These are phyloP conservation scores for Gymnodraco acuticeps DNA, from an alignment of 2,797 vertebrate genomes.

Conservation along the genomic window DNA sequence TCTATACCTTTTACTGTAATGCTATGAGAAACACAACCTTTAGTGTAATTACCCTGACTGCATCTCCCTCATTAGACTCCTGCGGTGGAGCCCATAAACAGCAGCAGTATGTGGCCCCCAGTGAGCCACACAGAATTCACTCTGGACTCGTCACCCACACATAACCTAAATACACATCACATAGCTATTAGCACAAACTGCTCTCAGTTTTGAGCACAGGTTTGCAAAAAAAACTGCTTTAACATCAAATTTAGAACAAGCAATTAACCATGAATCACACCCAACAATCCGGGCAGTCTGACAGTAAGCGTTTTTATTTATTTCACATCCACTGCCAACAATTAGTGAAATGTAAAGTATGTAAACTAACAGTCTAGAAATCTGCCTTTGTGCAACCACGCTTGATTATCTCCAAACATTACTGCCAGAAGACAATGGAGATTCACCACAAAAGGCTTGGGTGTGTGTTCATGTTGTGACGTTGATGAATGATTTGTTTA, in stretches of 20 bases:
- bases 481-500: conserved; percentile 67
- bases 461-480: conserved; percentile 12
- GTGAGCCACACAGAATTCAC: conserved; percentile 47
- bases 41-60: conserved; percentile 73
- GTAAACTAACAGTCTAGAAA: not conserved
- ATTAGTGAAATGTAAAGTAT: not conserved
- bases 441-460: not conserved
- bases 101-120: conserved; percentile 59
- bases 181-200: conserved; percentile 34
- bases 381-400: not conserved
- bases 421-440: conserved; percentile 15
- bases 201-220: conserved; percentile 21
- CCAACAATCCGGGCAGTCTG: not conserved
- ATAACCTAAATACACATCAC: conserved; percentile 49
- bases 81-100: conserved; percentile 77
- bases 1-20: conserved; percentile 49
- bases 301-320: conserved; percentile 18
- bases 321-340: conserved; percentile 16
- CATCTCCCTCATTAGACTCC: conserved; percentile 75
- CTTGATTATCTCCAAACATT: not conserved
- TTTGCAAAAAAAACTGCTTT: conserved; percentile 23
- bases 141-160: conserved; percentile 49
- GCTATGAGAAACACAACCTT: conserved; percentile 58
- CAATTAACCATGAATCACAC: conserved; percentile 5
- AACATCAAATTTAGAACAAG: conserved; percentile 29